Base-by-base conservation (phyloP, 2,797 vertebrate genomes). In the Geotria australis region DNA sequence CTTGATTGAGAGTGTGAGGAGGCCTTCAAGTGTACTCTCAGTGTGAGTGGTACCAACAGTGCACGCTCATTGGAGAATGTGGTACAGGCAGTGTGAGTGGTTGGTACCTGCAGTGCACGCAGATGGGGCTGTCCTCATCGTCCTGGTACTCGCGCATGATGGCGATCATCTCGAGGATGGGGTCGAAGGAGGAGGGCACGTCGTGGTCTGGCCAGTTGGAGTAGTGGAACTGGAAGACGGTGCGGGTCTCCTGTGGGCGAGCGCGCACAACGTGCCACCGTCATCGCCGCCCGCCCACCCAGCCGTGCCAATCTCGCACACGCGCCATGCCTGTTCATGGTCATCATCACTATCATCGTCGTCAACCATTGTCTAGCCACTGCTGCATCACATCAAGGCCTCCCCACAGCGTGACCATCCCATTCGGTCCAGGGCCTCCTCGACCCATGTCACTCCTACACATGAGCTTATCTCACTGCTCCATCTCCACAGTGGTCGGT, bases 191-290 rank as follows among this genome's bases (percentile, higher is more conserved):
- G 3, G 78, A 76, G 8, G 91, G 91, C 1, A 98, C 70, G 1
- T 89, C 85, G 1, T 96, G 91, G 65, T 98, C 91, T 0, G 91
- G 89, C 91, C 91, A 98, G 60, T 89, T 84, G 64, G 73, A 68
- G 56, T 93, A 96, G 67, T 98, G 91, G 69, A 98, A 75, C 64
- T 98, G 91, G 64, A 72, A 70, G 64, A 94, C 12, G 5, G 71
- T 78, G 61, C 78, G 77, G 51, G 74, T 77, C 8, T 53, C 49
- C 49, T 53, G 49, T 9, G 12, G 49, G 15, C 49, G 53, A 11
- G 3, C 48, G 14, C 11, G 48, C 48, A 6, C 48, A 51, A 51
- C 48, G 15, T 48, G 48, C 11, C 48, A 51, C 48, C 48, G 48
- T 11, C n/a, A n/a, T n/a, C n/a, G 48, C 48, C 48, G 10, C 10